phyloP scores from a whole-genome alignment of 2,888 invertebrate species.

The Epinotia demarniana region DNA sequence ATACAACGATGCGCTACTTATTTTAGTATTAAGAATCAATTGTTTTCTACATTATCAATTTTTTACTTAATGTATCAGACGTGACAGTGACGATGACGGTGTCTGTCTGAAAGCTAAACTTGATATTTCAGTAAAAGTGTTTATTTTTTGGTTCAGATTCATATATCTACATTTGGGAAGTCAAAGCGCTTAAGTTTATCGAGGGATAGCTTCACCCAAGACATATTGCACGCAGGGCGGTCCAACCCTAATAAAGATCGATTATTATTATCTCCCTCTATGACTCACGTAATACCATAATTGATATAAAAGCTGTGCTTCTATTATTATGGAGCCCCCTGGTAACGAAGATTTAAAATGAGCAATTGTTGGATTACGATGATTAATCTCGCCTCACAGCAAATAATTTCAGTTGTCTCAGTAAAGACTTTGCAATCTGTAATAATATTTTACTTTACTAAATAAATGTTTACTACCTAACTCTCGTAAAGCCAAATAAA shows the following conservation, averaged over 20 bases:
- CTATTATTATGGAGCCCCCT: slow-evolving; percentile 67
- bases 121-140: background rate
- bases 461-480: slow-evolving; percentile 45
- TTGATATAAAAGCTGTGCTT: slow-evolving; percentile 77
- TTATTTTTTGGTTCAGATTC: background rate
- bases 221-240: slow-evolving; percentile 51
- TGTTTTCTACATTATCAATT: too few relatives aligned
- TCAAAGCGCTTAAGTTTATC: slow-evolving; percentile 26
- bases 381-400: slow-evolving; percentile 63
- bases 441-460: slow-evolving; percentile 51
- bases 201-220: slow-evolving; percentile 45
- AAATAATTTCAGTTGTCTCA: slow-evolving; percentile 57
- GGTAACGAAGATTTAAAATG: slow-evolving; percentile 68
- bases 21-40: too few relatives aligned
- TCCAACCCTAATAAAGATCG: slow-evolving; percentile 65
- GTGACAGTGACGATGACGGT: too few relatives aligned
- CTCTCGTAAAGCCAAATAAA: slow-evolving; percentile 17
- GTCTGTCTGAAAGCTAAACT: too few relatives aligned
- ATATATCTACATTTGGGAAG: slow-evolving; percentile 2
- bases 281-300: slow-evolving; percentile 77
- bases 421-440: slow-evolving; percentile 56
- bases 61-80: too few relatives aligned
- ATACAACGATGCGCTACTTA: too few relatives aligned
- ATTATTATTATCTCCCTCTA: slow-evolving; percentile 75
- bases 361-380: slow-evolving; percentile 74